Evolutionary conservation across 2,888 invertebrate species (phyloP), one percentile per base, ranked within the genome.

Genomic region (Venusia cambrica): DNA sequence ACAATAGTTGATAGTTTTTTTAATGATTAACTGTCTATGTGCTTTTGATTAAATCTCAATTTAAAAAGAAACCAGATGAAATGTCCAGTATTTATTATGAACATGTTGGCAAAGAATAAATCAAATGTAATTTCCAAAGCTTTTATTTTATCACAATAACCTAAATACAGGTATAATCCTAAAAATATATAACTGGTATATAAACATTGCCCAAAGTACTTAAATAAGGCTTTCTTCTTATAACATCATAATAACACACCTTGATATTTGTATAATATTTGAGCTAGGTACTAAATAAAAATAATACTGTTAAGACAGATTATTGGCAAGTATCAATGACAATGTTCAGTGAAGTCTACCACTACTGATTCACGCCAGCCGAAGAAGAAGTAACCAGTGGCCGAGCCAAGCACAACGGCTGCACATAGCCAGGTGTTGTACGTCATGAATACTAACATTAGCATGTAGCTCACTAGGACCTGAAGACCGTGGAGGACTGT

Each of bases 381-480:
- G 68, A 98, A 98, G 19, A 97, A 88, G 80, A 98, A 98, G 81
- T 97, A 98, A 9, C 98, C 98, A 5, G 93, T 89, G 1, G 94
- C 96, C 1, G 97, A 95, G 19, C 98, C 98, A 4, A 95, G 67
- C 1, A 97, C 93, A 1, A 97, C 95, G 0, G 97, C 95, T 25
- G 95, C 72, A 73, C 97, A 97, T 38, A 98, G 89, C 96, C 97
- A 98, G 7, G 93, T 92, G 70, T 98, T 98, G 90, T 96, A 98
- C 1, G 97, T 97, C 98, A 98, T 98, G 73, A 98, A 97, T 54
- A 97, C 95, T 73, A 98, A 87, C 98, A 98, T 98, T 27, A 98
- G 89, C 79, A 97, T 93, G 80, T 98, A 97, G 53, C 97, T 96
- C 45, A 97, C 88, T 37, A 96, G 90, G 63, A 98, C 95, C 84